Conservation (phyloP, 2,797 vertebrate genomes). For the Lutjanus argentimaculatus region DNA sequence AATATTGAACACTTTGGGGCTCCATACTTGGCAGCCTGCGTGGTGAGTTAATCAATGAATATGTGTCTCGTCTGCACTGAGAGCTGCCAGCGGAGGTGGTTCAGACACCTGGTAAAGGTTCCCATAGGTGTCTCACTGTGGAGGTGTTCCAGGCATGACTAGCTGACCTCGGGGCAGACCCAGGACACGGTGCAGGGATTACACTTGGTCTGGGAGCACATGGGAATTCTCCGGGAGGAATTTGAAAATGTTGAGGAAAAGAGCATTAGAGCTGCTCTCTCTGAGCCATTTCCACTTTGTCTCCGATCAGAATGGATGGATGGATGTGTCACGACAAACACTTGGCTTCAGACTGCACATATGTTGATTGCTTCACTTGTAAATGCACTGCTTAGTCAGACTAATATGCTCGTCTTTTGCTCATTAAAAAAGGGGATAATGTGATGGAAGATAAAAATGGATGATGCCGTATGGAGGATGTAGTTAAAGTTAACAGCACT, state of each 20-base stretch:
- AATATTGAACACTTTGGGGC: neutral
- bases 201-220: neutral
- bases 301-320: neutral
- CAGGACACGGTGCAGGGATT: neutral
- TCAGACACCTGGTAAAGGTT: neutral
- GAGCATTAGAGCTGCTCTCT: neutral
- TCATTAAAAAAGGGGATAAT: neutral
- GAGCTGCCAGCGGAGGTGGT: neutral
- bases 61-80: neutral
- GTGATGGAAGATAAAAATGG: constrained; percentile 11
- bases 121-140: constrained; percentile 4
- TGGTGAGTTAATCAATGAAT: neutral
- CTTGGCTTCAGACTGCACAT: neutral
- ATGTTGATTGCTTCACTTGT: constrained; percentile 12
- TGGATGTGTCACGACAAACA: neutral
- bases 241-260: neutral
- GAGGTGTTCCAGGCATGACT: constrained; percentile 14
- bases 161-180: constrained; percentile 26
- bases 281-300: neutral
- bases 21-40: neutral
- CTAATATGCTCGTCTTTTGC: neutral
- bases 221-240: neutral
- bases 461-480: neutral
- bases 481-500: constrained; percentile 36
- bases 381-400: neutral